Base-by-base conservation (phyloP, 2,797 vertebrate genomes). In the Brachyrhaphis roseni region DNA sequence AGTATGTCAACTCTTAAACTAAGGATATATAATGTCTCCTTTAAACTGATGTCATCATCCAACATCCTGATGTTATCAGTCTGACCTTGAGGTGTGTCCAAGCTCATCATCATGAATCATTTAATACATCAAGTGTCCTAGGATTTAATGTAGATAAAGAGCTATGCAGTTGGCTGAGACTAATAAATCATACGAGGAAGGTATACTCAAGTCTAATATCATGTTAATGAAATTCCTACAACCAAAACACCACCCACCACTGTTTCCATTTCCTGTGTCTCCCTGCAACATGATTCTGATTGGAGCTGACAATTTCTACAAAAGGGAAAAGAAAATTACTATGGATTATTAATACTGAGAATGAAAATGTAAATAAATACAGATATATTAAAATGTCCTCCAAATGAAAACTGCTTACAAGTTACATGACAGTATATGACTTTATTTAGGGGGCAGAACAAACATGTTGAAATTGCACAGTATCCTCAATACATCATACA, bases 71-170 rank as follows among this genome's bases (percentile, higher is more conserved):
- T 72, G 77, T 79, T 90, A 90, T 88, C 89, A 86, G 84, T 73
- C 62, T 90, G 93, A 92, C 92, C 93, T 94, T 94, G 89, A 91
- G 75, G 53, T 82, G 78, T 85, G 87, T 80, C 59, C 8, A 34
- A 82, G 76, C 85, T 86, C 75, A 79, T 83, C 74, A 36, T 81
- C 82, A 90, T 92, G 90, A 94, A 93, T 92, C 90, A 89, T 90
- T 82, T 73, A 89, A 82, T 79, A 92, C 88, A 89, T 87, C 81
- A 83, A 76, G 87, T 90, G 87, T 92, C 82, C 45, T 70, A 62
- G 82, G 81, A 76, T 81, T 86, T 92, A 89, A 93, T 87, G 85
- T 77, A 88, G 90, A 92, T 84, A 91, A 84, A 90, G 82, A 89
- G 86, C 81, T 87, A 88, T 81, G 84, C 88, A 86, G 80, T 82